Evolutionary conservation across 2,113 vertebrate species (phyloP).

Genomic region (Capreolus pygargus): DNA sequence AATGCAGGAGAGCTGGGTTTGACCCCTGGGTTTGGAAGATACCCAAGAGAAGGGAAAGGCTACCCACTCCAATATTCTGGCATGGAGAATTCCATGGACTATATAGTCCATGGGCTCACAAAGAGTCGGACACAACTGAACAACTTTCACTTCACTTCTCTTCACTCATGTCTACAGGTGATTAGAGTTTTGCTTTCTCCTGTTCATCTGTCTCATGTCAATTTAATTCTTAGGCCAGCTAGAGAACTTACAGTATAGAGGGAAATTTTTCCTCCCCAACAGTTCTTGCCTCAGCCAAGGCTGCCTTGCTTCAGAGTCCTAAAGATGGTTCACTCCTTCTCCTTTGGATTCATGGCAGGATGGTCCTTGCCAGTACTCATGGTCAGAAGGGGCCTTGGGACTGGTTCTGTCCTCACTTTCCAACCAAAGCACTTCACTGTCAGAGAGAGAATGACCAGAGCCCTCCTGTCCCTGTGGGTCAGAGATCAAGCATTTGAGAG

Average conservation of each 20-base stretch:
- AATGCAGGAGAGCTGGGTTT: neutral
- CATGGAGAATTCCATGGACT: neutral
- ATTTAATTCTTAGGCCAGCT: neutral
- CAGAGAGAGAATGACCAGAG: too few relatives aligned
- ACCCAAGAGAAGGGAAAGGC: neutral
- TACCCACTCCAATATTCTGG: neutral
- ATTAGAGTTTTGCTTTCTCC: neutral
- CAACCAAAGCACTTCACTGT: too few relatives aligned
- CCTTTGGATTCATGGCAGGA: accelerated
- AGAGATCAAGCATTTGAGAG: neutral
- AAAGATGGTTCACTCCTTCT: accelerated
- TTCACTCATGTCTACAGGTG: neutral
- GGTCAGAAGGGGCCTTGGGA: neutral
- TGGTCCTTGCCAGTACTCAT: too few relatives aligned
- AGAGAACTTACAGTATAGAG: neutral
- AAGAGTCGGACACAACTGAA: accelerated
- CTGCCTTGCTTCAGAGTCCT: accelerated
- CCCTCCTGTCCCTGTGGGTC: neutral
- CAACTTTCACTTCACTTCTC: neutral
- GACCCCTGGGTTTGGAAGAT: neutral
- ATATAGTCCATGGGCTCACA: accelerated
- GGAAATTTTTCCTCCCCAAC: neutral
- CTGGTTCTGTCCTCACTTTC: neutral
- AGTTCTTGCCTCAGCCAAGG: neutral
- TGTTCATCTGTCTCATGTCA: neutral